These are phyloP conservation scores for Campoletis sonorensis DNA, from an alignment of 1,140 invertebrate genomes.

Conservation along the genomic window DNA sequence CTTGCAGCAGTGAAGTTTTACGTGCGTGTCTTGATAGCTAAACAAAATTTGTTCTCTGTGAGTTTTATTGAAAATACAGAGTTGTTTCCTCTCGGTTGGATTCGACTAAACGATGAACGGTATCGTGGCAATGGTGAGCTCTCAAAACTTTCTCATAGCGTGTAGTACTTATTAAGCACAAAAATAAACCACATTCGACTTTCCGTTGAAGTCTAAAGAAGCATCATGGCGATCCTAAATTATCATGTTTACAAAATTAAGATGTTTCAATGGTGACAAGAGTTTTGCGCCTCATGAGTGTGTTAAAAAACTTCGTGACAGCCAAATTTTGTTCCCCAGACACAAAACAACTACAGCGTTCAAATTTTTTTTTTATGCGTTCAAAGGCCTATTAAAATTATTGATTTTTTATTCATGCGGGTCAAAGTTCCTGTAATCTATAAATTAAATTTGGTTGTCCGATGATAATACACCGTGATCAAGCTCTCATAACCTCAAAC, in stretches of 20 bases:
- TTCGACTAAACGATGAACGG: conserved; percentile 67
- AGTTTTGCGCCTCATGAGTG: too few relatives aligned
- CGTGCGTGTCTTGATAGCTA: background rate
- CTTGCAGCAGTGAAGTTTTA: background rate
- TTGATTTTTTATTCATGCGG: background rate
- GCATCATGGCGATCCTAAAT: conserved; percentile 2
- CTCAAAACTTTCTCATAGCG: background rate
- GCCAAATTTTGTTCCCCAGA: too few relatives aligned
- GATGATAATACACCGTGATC: background rate
- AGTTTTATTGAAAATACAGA: background rate
- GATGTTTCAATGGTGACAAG: too few relatives aligned
- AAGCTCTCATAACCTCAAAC: too few relatives aligned
- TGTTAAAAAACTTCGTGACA: too few relatives aligned
- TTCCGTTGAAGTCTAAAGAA: background rate
- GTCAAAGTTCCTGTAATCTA: too few relatives aligned
- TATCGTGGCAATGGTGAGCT: conserved; percentile 70
- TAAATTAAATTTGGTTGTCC: background rate
- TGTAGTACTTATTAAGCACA: background rate
- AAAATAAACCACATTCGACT: background rate
- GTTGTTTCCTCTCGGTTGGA: conserved; percentile 25
- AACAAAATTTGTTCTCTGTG: background rate
- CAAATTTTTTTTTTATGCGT: too few relatives aligned
- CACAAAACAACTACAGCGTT: too few relatives aligned
- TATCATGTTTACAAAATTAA: background rate
- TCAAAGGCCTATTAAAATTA: background rate